Evolutionary conservation across 2,113 vertebrate genomes (phyloP), one percentile per base, ranked within the genome.

Genomic region (Mellivora capensis): DNA sequence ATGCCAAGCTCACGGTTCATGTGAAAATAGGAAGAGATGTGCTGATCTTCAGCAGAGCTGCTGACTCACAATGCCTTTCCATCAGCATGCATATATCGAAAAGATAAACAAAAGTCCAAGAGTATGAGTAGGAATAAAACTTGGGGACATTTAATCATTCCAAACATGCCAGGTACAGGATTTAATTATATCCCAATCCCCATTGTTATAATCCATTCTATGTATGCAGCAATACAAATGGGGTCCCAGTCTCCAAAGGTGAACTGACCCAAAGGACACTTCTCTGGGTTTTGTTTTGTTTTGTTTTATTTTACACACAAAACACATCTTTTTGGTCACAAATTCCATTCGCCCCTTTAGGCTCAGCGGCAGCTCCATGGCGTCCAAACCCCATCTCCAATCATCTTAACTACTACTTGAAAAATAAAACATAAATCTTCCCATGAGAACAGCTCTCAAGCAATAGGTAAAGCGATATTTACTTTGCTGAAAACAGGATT

Each of bases 391-490:
- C 11, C 74, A 92, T 62, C 94, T 90, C 84, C 95, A 90, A 87
- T 81, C 62, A 96, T 85, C 59, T 87, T 96, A 49, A 82, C 59
- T 93, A 77, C 29, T 77, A 90, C 39, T 85, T 87, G 85, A 86
- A 96, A 95, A 91, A 89, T 34, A 72, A 93, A 97, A 76, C 44
- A 85, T 90, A 91, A 80, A 62, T 90, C 77, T 90, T 72, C 80
- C 87, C 79, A 37, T 95, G 96, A 83, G 47, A 94, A 67, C 31
- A 94, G 29, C 54, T 76, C 79, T 88, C 47, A 92, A 39, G 42
- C 87, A 96, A 90, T 11, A 97, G 77, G 93, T 59, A 39, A 90
- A 96, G 47, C 85, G 47, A 83, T 92, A 86, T 90, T 97, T 82
- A 85, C 57, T 96, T 67, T n/a, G 59, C 59, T 88, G 90, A 81